Conservation (phyloP, 2,113 vertebrate species). For the Pithys albifrons region DNA sequence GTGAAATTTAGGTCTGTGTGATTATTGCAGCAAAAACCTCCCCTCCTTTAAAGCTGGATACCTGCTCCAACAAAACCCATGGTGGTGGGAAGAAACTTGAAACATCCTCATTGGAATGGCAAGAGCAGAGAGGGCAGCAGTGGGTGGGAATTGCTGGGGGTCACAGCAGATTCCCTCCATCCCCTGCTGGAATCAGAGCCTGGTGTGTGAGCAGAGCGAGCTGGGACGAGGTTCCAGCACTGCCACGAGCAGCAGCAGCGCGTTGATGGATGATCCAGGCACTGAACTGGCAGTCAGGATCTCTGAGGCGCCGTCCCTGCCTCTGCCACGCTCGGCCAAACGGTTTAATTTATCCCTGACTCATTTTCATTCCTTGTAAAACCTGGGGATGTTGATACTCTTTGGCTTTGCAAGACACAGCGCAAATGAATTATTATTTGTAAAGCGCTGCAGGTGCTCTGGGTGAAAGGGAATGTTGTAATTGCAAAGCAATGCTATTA, state of each 20-base stretch:
- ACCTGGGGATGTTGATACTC: not conserved
- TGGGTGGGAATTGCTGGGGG: not conserved
- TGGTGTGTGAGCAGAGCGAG: not conserved
- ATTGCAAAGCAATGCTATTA: constrained; percentile 16
- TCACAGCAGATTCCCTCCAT: rapidly evolving
- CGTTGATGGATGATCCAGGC: not conserved
- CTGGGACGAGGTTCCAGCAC: not conserved
- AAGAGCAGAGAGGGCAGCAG: not conserved
- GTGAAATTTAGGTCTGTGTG: rapidly evolving
- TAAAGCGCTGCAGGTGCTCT: constrained; percentile 25
- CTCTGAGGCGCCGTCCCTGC: not conserved
- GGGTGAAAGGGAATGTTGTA: constrained; percentile 20
- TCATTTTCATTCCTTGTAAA: not conserved
- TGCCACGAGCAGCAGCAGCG: rapidly evolving
- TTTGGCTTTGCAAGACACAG: not conserved
- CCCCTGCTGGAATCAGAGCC: rapidly evolving
- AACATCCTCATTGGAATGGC: rapidly evolving
- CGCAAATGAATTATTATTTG: not conserved
- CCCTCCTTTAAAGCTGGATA: not conserved
- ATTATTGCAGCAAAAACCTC: not conserved
- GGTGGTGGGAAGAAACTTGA: not conserved
- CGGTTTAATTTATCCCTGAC: not conserved
- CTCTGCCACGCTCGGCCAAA: not conserved
- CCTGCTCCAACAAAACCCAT: rapidly evolving
- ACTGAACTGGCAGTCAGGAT: not conserved